phyloP scores from a whole-genome alignment of 2,113 vertebrate genomes.

The Canis aureus region DNA sequence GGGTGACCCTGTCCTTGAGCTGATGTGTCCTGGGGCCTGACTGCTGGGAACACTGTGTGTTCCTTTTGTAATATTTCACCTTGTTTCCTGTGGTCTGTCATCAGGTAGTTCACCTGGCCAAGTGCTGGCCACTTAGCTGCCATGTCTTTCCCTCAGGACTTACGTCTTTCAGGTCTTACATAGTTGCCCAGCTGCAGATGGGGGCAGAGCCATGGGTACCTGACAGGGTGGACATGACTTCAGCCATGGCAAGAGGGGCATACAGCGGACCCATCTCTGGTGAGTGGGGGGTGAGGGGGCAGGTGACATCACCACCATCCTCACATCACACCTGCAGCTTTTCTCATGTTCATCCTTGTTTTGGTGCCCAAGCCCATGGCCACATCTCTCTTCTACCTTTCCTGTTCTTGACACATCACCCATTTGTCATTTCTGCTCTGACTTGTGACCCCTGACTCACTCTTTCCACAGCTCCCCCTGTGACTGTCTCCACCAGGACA shows the following conservation, averaged over 20 bases:
- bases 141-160: slow-evolving; percentile 55
- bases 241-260: slow-evolving; percentile 24
- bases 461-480: background rate
- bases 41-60: background rate
- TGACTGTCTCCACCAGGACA: background rate
- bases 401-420: background rate
- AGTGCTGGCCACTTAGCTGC: background rate
- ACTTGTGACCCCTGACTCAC: background rate
- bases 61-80: background rate
- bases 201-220: slow-evolving; percentile 58
- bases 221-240: slow-evolving; percentile 44
- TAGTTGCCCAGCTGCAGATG: slow-evolving; percentile 47
- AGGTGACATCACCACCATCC: background rate
- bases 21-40: background rate
- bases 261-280: background rate
- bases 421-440: background rate
- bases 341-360: background rate
- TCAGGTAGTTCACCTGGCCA: background rate
- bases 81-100: background rate
- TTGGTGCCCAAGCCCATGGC: background rate
- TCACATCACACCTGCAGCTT: background rate
- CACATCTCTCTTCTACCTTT: background rate
- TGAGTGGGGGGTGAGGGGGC: background rate
- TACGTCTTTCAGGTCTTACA: slow-evolving; percentile 10
- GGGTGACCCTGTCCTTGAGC: background rate